Evolutionary conservation across 2,113 vertebrate genomes (phyloP).

Genomic region (Forbesichthys agassizii): DNA sequence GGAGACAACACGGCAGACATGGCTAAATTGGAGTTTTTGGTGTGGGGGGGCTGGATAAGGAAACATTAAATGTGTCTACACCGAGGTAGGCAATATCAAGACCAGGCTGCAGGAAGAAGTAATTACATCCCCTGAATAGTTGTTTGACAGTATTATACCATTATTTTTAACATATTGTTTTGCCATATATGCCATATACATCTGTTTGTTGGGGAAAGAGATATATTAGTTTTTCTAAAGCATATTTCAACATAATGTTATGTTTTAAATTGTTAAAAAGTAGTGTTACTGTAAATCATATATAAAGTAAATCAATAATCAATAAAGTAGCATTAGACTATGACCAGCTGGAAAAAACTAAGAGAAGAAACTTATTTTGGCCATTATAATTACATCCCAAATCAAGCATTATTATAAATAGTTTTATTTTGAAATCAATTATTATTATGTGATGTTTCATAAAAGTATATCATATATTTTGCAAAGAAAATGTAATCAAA

Average conservation of each 20-base stretch:
- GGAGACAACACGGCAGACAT: constrained; percentile 57
- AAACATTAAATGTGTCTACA: constrained; percentile 66
- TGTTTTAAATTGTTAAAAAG: constrained; percentile 20
- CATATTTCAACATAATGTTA: constrained; percentile 57
- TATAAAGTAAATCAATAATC: no score
- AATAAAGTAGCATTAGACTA: no score
- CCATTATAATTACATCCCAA: no score
- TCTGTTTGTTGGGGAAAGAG: constrained; percentile 63
- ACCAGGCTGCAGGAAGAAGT: constrained; percentile 70
- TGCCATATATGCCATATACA: constrained; percentile 66
- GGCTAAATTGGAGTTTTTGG: constrained; percentile 44
- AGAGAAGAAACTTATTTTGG: no score
- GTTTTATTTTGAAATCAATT: constrained; percentile 46
- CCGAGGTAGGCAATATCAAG: constrained; percentile 59
- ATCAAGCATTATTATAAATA: not conserved
- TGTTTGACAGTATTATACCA: constrained; percentile 71
- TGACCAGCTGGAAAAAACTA: no score
- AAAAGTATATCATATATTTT: constrained; percentile 33
- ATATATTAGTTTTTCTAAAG: constrained; percentile 53
- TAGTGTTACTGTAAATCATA: no score
- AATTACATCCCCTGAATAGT: constrained; percentile 73
- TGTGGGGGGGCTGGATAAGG: constrained; percentile 46
- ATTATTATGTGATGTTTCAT: constrained; percentile 54
- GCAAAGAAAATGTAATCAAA: no score
- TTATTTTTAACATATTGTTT: constrained; percentile 54